Percentiles rank a stretch among this genome's conserved stretches.
Evolutionary conservation across 2,888 invertebrate species (phyloP).

Genomic region (Parnassius apollo): DNA sequence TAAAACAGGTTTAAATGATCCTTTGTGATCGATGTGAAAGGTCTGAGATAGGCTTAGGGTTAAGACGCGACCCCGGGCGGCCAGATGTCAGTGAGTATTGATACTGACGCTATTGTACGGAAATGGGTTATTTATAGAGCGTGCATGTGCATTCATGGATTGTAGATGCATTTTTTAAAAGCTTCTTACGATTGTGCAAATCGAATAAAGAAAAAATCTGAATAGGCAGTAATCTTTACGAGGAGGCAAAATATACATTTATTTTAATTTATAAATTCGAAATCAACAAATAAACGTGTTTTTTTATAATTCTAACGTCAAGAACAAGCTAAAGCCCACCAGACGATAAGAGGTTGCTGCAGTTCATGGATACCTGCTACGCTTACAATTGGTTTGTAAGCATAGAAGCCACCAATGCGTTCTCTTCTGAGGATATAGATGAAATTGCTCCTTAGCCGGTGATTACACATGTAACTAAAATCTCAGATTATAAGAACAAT

Average conservation of each 20-base stretch:
- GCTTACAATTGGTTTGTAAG: no score
- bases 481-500: no score
- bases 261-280: no score
- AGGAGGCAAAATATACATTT: background rate
- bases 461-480: no score
- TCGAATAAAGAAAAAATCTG: background rate
- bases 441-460: no score
- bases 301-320: no score
- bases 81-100: slow-evolving; percentile 74
- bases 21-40: slow-evolving; percentile 48
- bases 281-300: no score
- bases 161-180: slow-evolving; percentile 43
- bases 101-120: slow-evolving; percentile 64
- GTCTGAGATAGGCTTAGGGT: slow-evolving; percentile 71
- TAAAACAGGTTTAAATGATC: slow-evolving; percentile 74
- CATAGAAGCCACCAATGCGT: no score
- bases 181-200: slow-evolving; percentile 32
- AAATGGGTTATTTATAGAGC: slow-evolving; percentile 69
- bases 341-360: no score
- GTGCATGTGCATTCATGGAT: slow-evolving; percentile 45
- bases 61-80: slow-evolving; percentile 46
- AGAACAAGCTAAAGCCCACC: no score
- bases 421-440: no score
- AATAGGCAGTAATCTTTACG: background rate
- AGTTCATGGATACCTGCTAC: no score